Evolutionary conservation across 2,888 invertebrate genomes (phyloP), one percentile per base, ranked within the genome.

Genomic region (Nemotelus pantherinus): DNA sequence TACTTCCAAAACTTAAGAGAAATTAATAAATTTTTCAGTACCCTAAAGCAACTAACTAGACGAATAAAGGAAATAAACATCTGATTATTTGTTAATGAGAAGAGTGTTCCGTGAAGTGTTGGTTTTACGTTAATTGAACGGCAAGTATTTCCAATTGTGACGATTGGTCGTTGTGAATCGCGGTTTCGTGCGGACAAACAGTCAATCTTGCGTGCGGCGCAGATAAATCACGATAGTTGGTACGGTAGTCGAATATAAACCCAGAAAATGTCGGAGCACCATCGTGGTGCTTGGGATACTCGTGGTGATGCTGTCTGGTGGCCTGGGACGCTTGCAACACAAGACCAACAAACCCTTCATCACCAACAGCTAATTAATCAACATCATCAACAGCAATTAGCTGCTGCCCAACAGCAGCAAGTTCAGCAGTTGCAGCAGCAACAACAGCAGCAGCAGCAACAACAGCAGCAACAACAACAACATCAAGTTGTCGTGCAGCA

Each of bases 271-370:
- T 91, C 91, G 88, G 91, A 91, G 87, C 90, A 91, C 87, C 90
- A 90, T 86, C 88, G 90, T 84, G 90, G 90, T 85, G 89, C 90
- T 87, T 90, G 91, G 90, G 91, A 90, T 86, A 89, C 89, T 86
- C 88, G 90, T 82, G 89, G 89, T 84, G 90, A 91, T 85, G 89
- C 89, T 82, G 88, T 89, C 83, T 89, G 88, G 88, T 90, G 90
- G 90, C 89, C 90, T 82, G 89, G 89, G 82, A 87, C 88, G 81
- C 87, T 88, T 83, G 86, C 87, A 81, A 88, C 88, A 84, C 88
- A 88, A 82, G 85, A 85, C 80, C 89, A 89, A 85, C 88, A 88
- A 83, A 85, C 86, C 80, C 83, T 87, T 82, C 87, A 88, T 82
- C 88, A 88, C 83, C 88, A 88, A 83, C 88, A 89, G 83, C 84